Base-by-base conservation (phyloP, 2,888 invertebrate genomes). In the Alviniconcha strummeri region DNA sequence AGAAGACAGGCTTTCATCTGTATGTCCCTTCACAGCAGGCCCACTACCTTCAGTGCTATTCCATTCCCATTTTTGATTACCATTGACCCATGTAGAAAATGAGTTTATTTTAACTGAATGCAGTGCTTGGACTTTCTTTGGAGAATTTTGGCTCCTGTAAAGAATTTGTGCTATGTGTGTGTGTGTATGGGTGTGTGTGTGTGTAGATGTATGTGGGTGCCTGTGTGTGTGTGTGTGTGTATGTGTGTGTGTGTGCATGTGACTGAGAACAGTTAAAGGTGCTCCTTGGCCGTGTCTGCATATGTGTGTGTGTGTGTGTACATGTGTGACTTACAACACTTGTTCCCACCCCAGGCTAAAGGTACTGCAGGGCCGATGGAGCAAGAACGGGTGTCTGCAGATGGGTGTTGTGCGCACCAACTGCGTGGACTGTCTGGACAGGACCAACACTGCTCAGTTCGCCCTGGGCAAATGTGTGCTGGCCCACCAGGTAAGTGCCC, bases 371-470 rank as follows among this genome's bases (percentile, higher is more conserved):
- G 90, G 90, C 8, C 71, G 83, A 9, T 90, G 89, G 85, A 89
- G 87, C 52, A 79, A 80, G 13, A 86, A 86, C 80, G 91, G 91
- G 9, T 87, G 87, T 55, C 83, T 83, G 82, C 92, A 92, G 88
- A 89, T 89, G n/a, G 96, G 96, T 5, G 92, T 95, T 3, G 94
- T 95, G 2, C 91, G 99, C 82, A 99, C 99, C 7, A 99, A 99
- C 95, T 99, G 99, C 93, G 99, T 99, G 0, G 99, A 99, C 94
- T 99, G 99, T 93, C 95, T 99, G 85, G 99, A 99, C 94, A 95
- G 99, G 84, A 99, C 99, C 1, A 99, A 99, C 93, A 99, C 99
- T 0, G 99, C 99, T 0, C 99, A 99, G 94, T 99, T 99, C 95
- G 99, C 98, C 9, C 96, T 99, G 85, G 98, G 98, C 52, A 97